Evolutionary conservation across 2,797 vertebrate species (phyloP), one percentile per base, ranked within the genome.

Genomic region (Sciurus vulgaris): DNA sequence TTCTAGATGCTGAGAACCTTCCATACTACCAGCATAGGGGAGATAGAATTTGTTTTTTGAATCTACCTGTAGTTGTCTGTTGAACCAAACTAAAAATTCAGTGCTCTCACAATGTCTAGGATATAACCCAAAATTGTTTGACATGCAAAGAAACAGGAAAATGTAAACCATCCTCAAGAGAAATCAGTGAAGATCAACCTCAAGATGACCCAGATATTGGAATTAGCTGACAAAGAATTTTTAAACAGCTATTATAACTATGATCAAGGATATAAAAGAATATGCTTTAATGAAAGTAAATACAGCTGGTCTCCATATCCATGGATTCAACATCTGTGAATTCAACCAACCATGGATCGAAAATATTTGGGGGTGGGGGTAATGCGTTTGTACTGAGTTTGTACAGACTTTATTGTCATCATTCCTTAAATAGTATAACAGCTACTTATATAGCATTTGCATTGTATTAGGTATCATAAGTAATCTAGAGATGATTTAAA

Each of bases 201-300:
- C 7, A 63, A 78, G 28, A 73, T 86, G 65, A 56, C 83, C 61
- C 20, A 82, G 13, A 24, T 65, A 33, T 87, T 92, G 70, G 49
- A 92, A 61, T 87, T 92, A 81, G 59, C 61, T 82, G 3, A 28
- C 38, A 76, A 61, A 78, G 73, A 70, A 74, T 74, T 76, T 87
- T 87, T 26, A 87, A 87, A 76, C 41, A 67, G 56, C 83, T 69
- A 30, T 70, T 73, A 56, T 41, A 79, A 9, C 24, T 63, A 10
- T 65, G 59, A 49, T 87, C 77, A 87, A 61, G 20, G 26, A 65
- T 41, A 17, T 41, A n/a, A 82, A 87, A n/a, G 24, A 47, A 65
- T 65, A 49, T 28, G 41, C 12, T 47, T 78, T 76, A 69, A n/a
- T 77, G 41, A 82, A 41, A 59, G 30, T 61, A 61, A 77, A 63